Conservation (phyloP, 2,113 vertebrate species). For the Aegotheles bennettii region DNA sequence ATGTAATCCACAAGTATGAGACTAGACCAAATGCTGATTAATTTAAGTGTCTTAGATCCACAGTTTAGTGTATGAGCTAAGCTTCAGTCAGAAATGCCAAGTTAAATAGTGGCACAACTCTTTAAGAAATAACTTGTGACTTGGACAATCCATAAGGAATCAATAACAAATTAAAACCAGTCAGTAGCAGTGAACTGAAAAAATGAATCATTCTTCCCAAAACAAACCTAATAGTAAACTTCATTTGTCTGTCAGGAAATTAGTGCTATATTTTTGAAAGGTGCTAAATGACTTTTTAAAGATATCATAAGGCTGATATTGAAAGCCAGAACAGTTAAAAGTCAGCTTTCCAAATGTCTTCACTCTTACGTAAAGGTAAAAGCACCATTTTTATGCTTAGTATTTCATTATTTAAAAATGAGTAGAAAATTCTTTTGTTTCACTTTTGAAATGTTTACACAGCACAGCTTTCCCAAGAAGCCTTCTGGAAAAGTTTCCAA, state of each 20-base stretch:
- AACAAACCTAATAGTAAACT: conserved; percentile 35
- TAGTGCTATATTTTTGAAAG: conserved; percentile 21
- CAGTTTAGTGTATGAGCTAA: conserved; percentile 26
- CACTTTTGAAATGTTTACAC: conserved; percentile 12
- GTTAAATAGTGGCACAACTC: conserved; percentile 56
- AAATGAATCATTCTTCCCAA: conserved; percentile 47
- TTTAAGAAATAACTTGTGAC: conserved; percentile 55
- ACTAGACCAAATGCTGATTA: conserved; percentile 20
- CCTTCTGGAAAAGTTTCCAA: neutral
- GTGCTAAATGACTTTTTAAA: conserved; percentile 26
- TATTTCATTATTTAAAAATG: neutral
- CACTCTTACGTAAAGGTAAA: neutral
- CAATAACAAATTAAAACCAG: conserved; percentile 57
- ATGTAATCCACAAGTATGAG: conserved; percentile 25
- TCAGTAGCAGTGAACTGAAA: conserved; percentile 35
- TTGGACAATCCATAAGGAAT: conserved; percentile 48
- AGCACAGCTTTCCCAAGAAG: conserved; percentile 18
- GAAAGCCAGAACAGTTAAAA: conserved; percentile 8
- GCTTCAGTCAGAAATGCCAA: conserved; percentile 48
- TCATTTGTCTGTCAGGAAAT: conserved; percentile 42
- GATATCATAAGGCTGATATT: conserved; percentile 4
- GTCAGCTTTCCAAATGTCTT: neutral
- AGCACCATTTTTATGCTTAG: neutral
- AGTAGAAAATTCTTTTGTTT: conserved; percentile 9
- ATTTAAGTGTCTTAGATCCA: conserved; percentile 40